Base-by-base conservation (phyloP, 2,797 vertebrate species). In the Helostoma temminkii region DNA sequence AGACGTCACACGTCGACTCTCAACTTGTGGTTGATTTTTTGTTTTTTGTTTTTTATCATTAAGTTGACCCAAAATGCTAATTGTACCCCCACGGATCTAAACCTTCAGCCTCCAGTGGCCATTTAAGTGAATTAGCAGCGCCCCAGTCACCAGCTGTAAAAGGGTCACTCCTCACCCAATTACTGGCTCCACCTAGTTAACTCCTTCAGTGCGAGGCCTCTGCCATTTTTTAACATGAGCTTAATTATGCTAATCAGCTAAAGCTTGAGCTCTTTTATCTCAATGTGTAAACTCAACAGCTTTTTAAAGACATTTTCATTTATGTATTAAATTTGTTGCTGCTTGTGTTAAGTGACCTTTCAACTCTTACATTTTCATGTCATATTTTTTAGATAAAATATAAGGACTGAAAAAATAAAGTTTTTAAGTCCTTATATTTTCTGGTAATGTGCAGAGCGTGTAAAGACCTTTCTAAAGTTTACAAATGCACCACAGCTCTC, bases 171-270 rank as follows among this genome's bases (percentile, higher is more conserved):
- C 69, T 83, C 71, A 64, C 83, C 86, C 78, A 90, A 79, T 91
- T 86, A 88, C 68, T 11, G 72, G 71, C 87, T 81, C 57, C 81
- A 83, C 78, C 80, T 89, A 77, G 81, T 87, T 89, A 90, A 87
- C 89, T 83, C 81, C 87, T 85, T 74, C 83, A 65, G 48, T 9
- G 59, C 72, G 54, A 22, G 21, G 25, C 63, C 60, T 28, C 46
- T 66, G 56, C 65, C 65, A 28, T 72, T 59, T 70, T 46, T 73
- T 70, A 80, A 67, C 61, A 66, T 62, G 60, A 60, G 56, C 74
- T 82, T 90, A 79, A 92, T 92, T 91, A 92, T 87, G 84, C 87
- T 89, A 91, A 93, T 90, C 68, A 88, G 67, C 68, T 61, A 70
- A 53, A 82, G 80, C 84, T 63, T 82, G 8, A 61, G 71, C 68